Evolutionary conservation across 2,797 vertebrate genomes (phyloP), one percentile per base, ranked within the genome.

Genomic region (Threskiornis aethiopicus): DNA sequence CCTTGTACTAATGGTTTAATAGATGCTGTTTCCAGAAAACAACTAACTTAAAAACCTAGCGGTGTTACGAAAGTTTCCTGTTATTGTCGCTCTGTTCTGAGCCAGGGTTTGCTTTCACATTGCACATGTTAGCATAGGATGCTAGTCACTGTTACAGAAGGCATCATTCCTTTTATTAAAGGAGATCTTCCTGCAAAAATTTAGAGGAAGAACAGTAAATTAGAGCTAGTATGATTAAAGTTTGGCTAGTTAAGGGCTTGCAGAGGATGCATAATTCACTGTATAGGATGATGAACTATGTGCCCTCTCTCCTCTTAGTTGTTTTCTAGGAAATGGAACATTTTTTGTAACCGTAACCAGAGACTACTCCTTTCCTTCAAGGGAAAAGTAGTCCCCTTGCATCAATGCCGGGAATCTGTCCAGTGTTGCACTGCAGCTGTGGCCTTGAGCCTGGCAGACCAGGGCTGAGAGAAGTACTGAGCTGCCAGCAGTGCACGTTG

Each of bases 271-370:
- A 0, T 80, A 87, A 94, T 90, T 90, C 64, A 51, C 42, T 55
- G 12, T 9, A 11, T 13, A 1, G 77, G 29, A 21, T 7, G 33
- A 64, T 67, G 67, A 93, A 71, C 77, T 67, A 0, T 4, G 41
- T 64, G 67, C 76, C 75, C 79, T 80, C 67, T 91, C 76, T 73
- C 79, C 70, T 82, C 44, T 93, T 64, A 51, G 82, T 46, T 90
- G 78, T 96, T 95, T 86, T 90, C 67, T 92, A 92, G 94, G 94
- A 97, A 97, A 83, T 57, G 59, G 86, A 83, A 84, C 70, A 1
- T 52, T 89, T 93, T 54, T 49, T 85, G 2, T 71, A 67, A n/a
- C 47, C 11, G 7, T 61, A 86, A 83, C 75, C 76, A 80, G 81
- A 67, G 67, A 54, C 73, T 65, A 33, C 71, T 96, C 55, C 88